Base-by-base conservation (phyloP, 2,113 vertebrate genomes). In the Notiomystis cincta region DNA sequence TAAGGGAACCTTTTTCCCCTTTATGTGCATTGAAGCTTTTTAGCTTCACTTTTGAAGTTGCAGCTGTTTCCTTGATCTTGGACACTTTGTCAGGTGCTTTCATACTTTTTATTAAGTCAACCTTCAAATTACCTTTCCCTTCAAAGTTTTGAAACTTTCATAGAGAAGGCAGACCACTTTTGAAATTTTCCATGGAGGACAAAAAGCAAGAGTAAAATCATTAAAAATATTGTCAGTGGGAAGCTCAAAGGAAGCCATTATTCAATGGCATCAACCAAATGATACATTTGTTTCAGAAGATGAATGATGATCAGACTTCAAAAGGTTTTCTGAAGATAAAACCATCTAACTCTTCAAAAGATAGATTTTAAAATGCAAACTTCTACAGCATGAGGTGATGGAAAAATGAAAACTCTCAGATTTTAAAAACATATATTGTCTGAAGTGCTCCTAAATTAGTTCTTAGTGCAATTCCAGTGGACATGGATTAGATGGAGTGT, bases 21-120 rank as follows among this genome's bases (percentile, higher is more conserved):
- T 90, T 54, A 71, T 50, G 57, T 65, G 75, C 37, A 84, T 8
- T 65, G 71, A 72, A 88, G 51, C 70, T 85, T 97, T 91, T 89
- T 64, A 95, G 53, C 7, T 81, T 62, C 28, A 50, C 48, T 84
- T 97, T 92, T 95, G 71, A 97, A 97, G 95, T 48, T 82, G 60
- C 24, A 88, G 21, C 51, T 70, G 25, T 88, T 64, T 70, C 61
- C 51, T 96, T 96, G 89, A 95, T 98, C 87, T 86, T 61, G 24
- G 90, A 62, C 22, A 75, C 19, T 95, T 82, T 97, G 93, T 48
- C 76, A 95, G 47, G 24, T 61, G 40, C 77, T 96, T 96, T 96
- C 62, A 87, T 66, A 57, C 24, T 71, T 85, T 95, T 90, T 93
- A 95, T 87, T 97, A 96, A 95, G 81, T 92, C 76, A 93, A 85